A percentile compares a stretch with the other conserved stretches of the same genome.
phyloP scores from a whole-genome alignment of 2,888 invertebrate species.

The Xestia c-nigrum region DNA sequence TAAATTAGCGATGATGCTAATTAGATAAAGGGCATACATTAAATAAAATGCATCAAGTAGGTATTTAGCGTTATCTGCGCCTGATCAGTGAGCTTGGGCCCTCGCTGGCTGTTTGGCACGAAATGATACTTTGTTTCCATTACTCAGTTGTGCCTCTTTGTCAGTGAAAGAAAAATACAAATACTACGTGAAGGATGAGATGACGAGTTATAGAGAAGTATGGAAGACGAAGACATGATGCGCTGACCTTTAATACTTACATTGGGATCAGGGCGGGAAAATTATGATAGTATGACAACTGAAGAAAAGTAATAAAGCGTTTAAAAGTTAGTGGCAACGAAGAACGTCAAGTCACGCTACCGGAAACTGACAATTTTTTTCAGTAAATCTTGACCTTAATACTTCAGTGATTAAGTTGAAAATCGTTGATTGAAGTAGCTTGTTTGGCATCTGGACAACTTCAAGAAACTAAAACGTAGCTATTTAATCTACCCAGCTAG shows the following conservation, averaged over 20 bases:
- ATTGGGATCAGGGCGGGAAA: background rate
- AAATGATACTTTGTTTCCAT: constrained; percentile 5
- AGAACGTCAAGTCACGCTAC: background rate
- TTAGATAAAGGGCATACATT: constrained; percentile 24
- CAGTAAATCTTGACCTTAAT: too few relatives aligned
- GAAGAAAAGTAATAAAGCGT: background rate
- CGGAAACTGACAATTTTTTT: too few relatives aligned
- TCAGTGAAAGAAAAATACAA: background rate
- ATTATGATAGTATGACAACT: background rate
- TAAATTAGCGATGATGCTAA: constrained; percentile 28
- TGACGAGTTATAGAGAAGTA: background rate
- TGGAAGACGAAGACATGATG: background rate
- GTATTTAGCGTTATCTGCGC: constrained; percentile 27
- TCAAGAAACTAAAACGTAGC: background rate
- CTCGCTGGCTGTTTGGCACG: background rate
- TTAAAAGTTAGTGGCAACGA: background rate
- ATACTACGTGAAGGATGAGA: background rate
- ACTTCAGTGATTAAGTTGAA: too few relatives aligned
- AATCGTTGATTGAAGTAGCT: too few relatives aligned
- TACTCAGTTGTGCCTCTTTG: background rate
- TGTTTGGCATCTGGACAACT: background rate
- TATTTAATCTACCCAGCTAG: background rate
- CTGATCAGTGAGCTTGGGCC: constrained; percentile 10
- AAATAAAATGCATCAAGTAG: constrained; percentile 19
- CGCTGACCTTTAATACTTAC: background rate